Evolutionary conservation across 2,113 vertebrate species (phyloP).

Genomic region (Microcebus jonahi): DNA sequence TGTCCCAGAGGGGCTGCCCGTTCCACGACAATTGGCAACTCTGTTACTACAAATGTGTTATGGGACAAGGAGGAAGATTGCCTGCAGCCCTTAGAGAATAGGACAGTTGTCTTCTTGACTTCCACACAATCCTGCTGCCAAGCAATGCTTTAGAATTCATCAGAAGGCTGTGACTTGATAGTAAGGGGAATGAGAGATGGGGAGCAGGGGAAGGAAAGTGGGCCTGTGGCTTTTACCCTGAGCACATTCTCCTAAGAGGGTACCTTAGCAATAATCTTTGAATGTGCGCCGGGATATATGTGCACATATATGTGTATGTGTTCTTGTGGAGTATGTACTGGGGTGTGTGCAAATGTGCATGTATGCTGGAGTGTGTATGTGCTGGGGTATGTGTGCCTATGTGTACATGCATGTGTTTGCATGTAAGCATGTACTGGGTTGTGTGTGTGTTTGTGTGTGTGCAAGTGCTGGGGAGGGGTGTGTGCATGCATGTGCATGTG

Average conservation of each 20-base stretch:
- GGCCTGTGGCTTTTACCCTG: background rate
- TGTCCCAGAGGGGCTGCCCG: accelerated
- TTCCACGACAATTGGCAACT: constrained; percentile 36
- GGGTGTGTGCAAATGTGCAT: background rate
- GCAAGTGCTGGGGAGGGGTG: background rate
- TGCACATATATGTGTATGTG: background rate
- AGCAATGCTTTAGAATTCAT: background rate
- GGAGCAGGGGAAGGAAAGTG: no score
- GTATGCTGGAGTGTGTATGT: background rate
- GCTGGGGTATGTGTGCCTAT: background rate
- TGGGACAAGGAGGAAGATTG: background rate
- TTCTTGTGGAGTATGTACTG: background rate
- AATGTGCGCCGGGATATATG: no score
- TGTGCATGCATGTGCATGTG: no score
- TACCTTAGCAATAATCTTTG: background rate
- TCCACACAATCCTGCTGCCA: background rate
- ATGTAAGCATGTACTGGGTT: background rate
- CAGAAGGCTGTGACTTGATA: background rate
- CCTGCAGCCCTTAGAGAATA: background rate
- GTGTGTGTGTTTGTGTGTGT: background rate
- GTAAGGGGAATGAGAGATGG: background rate
- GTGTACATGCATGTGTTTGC: background rate
- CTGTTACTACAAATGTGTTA: background rate
- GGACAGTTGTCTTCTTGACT: background rate
- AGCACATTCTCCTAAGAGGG: background rate